Percentiles rank a stretch among this genome's conserved stretches.
Conservation (phyloP, 2,888 invertebrate species). For the Drosophila mercatorum region DNA sequence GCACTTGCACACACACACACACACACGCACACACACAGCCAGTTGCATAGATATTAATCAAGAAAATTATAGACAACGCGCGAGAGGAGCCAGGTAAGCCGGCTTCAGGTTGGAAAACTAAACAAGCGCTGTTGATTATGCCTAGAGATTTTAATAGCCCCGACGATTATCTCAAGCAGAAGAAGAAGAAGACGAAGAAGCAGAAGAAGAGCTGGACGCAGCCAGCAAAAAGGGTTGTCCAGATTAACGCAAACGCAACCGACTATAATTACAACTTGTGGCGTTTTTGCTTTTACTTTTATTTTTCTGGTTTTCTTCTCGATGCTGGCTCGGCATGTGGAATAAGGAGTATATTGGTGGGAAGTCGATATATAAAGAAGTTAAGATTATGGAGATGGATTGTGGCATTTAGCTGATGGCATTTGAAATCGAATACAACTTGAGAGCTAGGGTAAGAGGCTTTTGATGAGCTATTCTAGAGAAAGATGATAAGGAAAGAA, state of each 20-base stretch:
- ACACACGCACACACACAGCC: neutral
- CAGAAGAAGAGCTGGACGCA: conserved; percentile 1
- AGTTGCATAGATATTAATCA: conserved; percentile 75
- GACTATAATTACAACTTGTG: conserved; percentile 58
- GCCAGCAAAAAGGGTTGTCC: conserved; percentile 68
- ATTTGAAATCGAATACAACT: too few species aligned
- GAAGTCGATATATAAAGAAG: neutral
- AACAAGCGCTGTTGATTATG: conserved; percentile 67
- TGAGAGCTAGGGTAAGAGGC: too few species aligned
- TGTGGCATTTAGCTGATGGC: neutral
- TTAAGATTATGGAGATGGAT: neutral
- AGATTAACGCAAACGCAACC: conserved; percentile 61
- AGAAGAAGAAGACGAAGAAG: neutral
- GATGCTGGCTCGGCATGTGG: neutral
- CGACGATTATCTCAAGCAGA: conserved; percentile 64
- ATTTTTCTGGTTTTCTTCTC: conserved; percentile 12
- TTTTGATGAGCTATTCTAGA: too few species aligned
- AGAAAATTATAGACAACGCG: conserved; percentile 71
- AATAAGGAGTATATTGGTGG: neutral
- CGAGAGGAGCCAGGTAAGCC: conserved; percentile 21
- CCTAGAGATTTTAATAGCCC: conserved; percentile 77
- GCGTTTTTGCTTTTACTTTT: conserved; percentile 41
- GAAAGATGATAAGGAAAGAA: too few species aligned
- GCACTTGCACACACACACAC: conserved; percentile 31
- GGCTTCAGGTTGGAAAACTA: conserved; percentile 22